These are phyloP conservation scores for Phortica okadai DNA, from an alignment of 2,888 invertebrate species.

Conservation along the genomic window DNA sequence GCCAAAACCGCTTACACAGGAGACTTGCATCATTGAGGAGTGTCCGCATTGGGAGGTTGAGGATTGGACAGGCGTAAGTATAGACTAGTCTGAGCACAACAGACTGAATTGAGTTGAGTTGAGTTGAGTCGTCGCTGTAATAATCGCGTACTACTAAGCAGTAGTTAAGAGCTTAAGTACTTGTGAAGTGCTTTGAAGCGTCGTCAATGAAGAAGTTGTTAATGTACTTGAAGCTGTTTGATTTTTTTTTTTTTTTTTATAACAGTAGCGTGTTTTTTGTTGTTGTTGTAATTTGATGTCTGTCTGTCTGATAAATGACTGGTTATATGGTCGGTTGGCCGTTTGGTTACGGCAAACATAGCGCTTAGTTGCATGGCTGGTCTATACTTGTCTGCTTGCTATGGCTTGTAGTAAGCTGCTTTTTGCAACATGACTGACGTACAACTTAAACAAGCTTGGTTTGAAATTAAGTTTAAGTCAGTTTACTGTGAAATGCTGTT, in stretches of 20 bases:
- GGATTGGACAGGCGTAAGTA: slow-evolving; percentile 93
- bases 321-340: neutral
- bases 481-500: neutral
- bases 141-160: neutral
- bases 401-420: slow-evolving; percentile 6
- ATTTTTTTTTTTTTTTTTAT: slow-evolving; percentile 12
- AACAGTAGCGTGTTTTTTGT: neutral
- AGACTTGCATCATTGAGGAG: slow-evolving; percentile 88
- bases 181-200: neutral
- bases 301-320: slow-evolving; percentile 1
- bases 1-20: slow-evolving; percentile 87
- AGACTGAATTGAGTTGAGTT: neutral
- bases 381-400: neutral
- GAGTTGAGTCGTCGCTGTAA: slow-evolving; percentile 13
- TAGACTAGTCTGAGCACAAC: slow-evolving; percentile 1
- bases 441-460: slow-evolving; percentile 25
- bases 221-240: slow-evolving; percentile 6
- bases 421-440: neutral
- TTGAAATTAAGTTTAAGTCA: neutral
- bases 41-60: slow-evolving; percentile 93
- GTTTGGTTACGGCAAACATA: neutral
- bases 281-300: neutral
- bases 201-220: slow-evolving; percentile 23
- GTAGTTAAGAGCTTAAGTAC: neutral
- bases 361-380: neutral